These are phyloP conservation scores for Copsychus sechellarum DNA, from an alignment of 2,113 vertebrate species.

Conservation along the genomic window DNA sequence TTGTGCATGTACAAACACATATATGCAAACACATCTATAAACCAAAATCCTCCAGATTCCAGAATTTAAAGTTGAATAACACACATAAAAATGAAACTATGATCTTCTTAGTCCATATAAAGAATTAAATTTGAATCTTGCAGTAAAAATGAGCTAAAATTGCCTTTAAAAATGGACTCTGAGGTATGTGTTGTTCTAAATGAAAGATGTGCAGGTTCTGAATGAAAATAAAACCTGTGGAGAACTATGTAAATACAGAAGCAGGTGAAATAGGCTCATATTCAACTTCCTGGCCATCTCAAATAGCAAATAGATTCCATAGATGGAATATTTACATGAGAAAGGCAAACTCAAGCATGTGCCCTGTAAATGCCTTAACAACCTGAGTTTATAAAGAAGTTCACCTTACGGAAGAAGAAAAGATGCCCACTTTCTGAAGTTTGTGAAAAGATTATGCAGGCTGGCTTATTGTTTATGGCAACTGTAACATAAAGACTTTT, in stretches of 20 bases:
- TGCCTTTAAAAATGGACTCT: neutral
- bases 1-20: neutral
- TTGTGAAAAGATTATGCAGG: neutral
- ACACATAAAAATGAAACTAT: neutral
- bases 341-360: neutral
- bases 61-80: neutral
- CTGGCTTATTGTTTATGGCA: neutral
- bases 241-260: neutral
- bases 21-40: accelerated
- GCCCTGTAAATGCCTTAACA: neutral
- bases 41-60: neutral
- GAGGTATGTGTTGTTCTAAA: neutral
- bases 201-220: neutral
- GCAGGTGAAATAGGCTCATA: neutral
- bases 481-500: neutral
- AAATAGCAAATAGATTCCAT: neutral
- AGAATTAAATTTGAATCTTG: neutral
- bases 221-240: neutral
- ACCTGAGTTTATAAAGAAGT: neutral
- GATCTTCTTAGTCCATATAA: neutral
- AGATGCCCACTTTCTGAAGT: neutral
- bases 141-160: neutral
- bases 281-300: neutral
- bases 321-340: neutral
- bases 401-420: neutral